Evolutionary conservation across 1,140 invertebrate genomes (phyloP).

Genomic region (Nomia melanderi): DNA sequence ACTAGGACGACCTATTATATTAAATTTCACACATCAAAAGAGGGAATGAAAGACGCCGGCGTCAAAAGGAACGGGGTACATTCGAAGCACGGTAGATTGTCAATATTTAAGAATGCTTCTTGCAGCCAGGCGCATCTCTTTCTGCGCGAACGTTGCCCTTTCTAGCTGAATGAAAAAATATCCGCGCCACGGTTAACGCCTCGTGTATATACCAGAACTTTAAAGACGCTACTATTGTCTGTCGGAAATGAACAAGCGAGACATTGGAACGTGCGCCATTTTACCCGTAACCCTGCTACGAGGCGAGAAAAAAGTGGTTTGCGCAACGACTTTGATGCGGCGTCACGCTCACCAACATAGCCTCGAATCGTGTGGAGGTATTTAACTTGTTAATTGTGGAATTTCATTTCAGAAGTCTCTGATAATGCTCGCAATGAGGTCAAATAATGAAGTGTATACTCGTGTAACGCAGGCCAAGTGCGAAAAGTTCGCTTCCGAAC

Average conservation of each 20-base stretch:
- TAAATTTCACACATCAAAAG: slow-evolving; percentile 32
- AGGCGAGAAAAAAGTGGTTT: background rate
- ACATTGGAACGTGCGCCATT: background rate
- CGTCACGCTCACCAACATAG: too few species aligned
- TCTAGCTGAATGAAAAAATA: background rate
- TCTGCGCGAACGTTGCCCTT: background rate
- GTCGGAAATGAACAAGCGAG: background rate
- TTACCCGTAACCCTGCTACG: background rate
- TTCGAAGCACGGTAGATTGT: slow-evolving; percentile 16
- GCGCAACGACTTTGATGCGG: background rate
- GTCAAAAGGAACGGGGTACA: background rate
- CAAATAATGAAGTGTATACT: too few species aligned
- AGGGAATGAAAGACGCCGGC: background rate
- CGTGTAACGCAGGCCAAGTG: too few species aligned
- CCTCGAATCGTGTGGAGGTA: too few species aligned
- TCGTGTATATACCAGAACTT: background rate
- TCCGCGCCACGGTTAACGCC: background rate
- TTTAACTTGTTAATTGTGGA: too few species aligned
- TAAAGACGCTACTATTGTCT: background rate
- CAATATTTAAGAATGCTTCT: slow-evolving; percentile 15
- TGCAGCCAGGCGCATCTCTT: background rate
- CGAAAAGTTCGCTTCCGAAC: too few species aligned
- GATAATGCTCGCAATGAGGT: too few species aligned
- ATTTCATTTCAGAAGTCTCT: too few species aligned
- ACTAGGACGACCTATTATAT: slow-evolving; percentile 11